Evolutionary conservation across 1,140 invertebrate genomes (phyloP).

Genomic region (Bombus fervidus): DNA sequence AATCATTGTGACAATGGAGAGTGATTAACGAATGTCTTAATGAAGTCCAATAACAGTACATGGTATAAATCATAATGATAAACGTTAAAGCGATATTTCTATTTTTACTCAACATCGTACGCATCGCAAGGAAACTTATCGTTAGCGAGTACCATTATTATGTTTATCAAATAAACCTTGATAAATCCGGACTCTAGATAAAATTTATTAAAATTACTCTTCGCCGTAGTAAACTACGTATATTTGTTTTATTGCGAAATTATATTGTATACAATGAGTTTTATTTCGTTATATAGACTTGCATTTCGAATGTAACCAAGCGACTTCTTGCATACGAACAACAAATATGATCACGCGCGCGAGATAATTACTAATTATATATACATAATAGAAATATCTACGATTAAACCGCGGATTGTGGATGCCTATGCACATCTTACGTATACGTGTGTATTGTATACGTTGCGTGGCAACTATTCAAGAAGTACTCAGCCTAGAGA

Average conservation of each 20-base stretch:
- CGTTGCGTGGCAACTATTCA: not conserved
- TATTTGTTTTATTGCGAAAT: no score
- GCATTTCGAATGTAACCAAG: fast-evolving
- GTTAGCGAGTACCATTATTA: not conserved
- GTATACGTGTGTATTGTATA: no score
- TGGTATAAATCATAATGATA: not conserved
- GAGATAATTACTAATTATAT: no score
- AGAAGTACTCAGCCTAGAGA: not conserved
- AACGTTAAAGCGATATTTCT: not conserved
- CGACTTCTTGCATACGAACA: not conserved
- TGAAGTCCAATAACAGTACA: not conserved
- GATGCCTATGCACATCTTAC: no score
- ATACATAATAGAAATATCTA: not conserved
- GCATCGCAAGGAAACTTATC: not conserved
- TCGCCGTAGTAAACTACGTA: no score
- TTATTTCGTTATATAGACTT: not conserved
- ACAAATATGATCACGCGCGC: not conserved
- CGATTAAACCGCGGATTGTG: no score
- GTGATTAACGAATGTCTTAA: no score
- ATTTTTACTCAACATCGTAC: not conserved
- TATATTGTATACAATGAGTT: no score
- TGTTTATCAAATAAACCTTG: not conserved
- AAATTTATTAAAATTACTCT: not conserved
- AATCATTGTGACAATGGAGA: no score
- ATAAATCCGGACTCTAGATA: not conserved